Conservation (phyloP, 2,797 vertebrate species). For the Cichlasoma orientale region DNA sequence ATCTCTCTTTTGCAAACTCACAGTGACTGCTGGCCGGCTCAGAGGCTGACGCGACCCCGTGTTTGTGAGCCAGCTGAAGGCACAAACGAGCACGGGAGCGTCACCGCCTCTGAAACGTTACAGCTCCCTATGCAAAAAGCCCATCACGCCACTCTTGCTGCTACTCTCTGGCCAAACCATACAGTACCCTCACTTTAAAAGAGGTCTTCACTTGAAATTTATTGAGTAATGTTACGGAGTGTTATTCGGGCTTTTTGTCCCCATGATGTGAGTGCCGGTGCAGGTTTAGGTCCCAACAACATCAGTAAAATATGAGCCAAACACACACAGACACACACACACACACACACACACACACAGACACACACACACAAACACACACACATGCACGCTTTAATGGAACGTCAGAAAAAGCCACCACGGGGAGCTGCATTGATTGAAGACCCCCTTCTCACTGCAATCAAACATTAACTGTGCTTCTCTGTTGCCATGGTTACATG, state of each 20-base stretch:
- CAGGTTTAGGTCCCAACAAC: neutral
- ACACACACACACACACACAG: too few species aligned
- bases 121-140: neutral
- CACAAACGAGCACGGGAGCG: neutral
- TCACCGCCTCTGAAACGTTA: neutral
- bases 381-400: conserved; percentile 7
- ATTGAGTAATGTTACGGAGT: too few species aligned
- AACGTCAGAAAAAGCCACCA: conserved; percentile 16
- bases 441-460: conserved; percentile 9
- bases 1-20: too few species aligned
- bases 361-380: neutral
- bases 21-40: too few species aligned
- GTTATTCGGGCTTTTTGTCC: neutral
- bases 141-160: neutral
- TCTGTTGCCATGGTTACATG: conserved; percentile 50
- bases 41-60: neutral
- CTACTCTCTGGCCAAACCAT: neutral
- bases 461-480: conserved; percentile 42
- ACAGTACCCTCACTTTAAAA: neutral
- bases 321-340: conserved; percentile 3
- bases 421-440: conserved; percentile 48
- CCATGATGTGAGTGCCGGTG: too few species aligned
- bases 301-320: neutral
- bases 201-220: neutral
- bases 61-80: neutral